phyloP scores from a whole-genome alignment of 2,113 vertebrate genomes.

The Lepus timidus region DNA sequence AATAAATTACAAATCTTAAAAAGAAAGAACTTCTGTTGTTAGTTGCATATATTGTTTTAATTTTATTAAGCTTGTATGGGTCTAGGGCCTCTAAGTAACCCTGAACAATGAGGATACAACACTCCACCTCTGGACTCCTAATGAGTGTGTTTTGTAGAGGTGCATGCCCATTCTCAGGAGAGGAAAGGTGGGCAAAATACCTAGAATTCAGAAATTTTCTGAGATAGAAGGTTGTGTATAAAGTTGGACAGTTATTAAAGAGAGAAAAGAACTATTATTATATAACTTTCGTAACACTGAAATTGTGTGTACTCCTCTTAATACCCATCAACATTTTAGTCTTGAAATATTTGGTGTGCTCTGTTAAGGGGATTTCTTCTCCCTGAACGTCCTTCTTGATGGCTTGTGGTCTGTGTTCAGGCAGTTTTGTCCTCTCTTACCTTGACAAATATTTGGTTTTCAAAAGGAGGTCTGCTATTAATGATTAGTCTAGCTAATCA shows the following conservation, averaged over 20 bases:
- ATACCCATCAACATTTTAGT: slow-evolving; percentile 38
- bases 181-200: background rate
- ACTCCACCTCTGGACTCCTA: background rate
- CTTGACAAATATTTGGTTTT: slow-evolving; percentile 17
- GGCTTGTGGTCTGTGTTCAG: background rate
- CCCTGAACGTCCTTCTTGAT: background rate
- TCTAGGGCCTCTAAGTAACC: background rate
- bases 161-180: background rate
- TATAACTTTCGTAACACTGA: background rate
- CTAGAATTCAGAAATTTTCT: background rate
- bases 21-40: background rate
- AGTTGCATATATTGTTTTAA: background rate
- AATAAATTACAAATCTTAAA: too few species aligned
- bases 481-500: background rate
- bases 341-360: background rate
- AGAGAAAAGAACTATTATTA: background rate
- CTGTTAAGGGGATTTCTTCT: background rate
- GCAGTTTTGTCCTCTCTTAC: background rate
- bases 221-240: background rate
- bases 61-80: background rate
- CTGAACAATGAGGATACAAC: background rate
- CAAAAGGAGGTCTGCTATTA: slow-evolving; percentile 28
- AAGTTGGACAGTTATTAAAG: background rate
- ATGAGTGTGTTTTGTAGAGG: background rate
- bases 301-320: background rate